Conservation (phyloP, 2,888 invertebrate species). For the Zonitis immaculata region DNA sequence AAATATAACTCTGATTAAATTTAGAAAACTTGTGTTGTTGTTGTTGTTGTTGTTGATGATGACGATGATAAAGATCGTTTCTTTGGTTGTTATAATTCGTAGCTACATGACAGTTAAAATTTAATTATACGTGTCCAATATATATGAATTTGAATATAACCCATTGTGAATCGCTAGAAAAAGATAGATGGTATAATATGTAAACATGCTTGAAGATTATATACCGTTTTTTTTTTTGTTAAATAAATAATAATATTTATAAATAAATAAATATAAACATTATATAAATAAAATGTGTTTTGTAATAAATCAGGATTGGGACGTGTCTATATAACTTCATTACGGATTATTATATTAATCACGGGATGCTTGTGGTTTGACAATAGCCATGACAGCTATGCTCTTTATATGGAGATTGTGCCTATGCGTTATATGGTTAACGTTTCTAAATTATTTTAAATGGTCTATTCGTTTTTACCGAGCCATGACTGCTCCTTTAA, state of each 20-base stretch:
- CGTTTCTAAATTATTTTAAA: conserved; percentile 30
- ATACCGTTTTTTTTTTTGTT: too few species aligned
- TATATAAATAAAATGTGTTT: too few species aligned
- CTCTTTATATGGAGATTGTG: conserved; percentile 21
- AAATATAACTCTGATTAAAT: too few species aligned
- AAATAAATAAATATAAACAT: too few species aligned
- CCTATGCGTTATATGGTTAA: conserved; percentile 24
- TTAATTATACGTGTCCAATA: conserved; percentile 44
- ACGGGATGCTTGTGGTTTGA: conserved; percentile 42
- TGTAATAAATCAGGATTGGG: conserved; percentile 47
- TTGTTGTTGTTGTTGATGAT: too few species aligned
- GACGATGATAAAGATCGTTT: too few species aligned
- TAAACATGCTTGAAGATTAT: conserved; percentile 39
- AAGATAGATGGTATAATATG: too few species aligned
- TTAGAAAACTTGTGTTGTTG: too few species aligned
- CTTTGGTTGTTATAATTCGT: not conserved
- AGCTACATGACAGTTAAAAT: conserved; percentile 47
- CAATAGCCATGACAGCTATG: conserved; percentile 37
- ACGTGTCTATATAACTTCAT: conserved; percentile 49
- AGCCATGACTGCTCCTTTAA: conserved; percentile 22
- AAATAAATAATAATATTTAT: too few species aligned
- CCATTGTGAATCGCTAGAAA: conserved; percentile 42
- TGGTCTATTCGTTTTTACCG: conserved; percentile 24
- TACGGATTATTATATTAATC: conserved; percentile 50
- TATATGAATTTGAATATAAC: conserved; percentile 43